These are phyloP conservation scores for Centrocercus urophasianus DNA, from an alignment of 2,113 vertebrate genomes.

Conservation along the genomic window DNA sequence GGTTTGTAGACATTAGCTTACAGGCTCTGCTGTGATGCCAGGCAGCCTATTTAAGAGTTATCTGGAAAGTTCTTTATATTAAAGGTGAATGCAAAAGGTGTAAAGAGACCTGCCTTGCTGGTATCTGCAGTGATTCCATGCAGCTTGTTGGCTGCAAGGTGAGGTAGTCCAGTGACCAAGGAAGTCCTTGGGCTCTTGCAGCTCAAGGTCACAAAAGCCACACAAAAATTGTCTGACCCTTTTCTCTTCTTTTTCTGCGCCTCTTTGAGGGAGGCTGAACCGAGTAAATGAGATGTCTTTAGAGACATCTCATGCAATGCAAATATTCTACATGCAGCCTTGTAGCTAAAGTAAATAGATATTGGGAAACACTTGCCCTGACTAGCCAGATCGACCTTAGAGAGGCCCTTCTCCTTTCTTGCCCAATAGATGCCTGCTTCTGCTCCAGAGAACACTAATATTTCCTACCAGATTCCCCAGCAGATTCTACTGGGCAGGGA, in stretches of 20 bases:
- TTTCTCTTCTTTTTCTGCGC: not conserved
- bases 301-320: not conserved
- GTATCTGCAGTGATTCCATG: not conserved
- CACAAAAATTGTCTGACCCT: not conserved
- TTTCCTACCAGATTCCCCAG: not conserved
- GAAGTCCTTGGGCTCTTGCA: not conserved
- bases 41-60: not conserved
- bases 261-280: not conserved
- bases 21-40: not conserved
- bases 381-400: not conserved
- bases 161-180: not conserved
- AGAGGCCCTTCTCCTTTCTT: not conserved
- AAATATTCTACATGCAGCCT: not conserved
- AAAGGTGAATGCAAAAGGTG: not conserved
- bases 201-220: not conserved
- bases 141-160: not conserved
- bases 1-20: not conserved
- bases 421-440: not conserved
- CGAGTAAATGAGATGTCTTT: not conserved
- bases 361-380: not conserved
- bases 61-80: not conserved
- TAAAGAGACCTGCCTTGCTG: not conserved
- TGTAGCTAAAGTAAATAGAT: conserved; percentile 21
- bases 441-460: not conserved
- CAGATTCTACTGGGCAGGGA: not conserved